phyloP scores from a whole-genome alignment of 2,113 vertebrate species.

The Chaetodon trifascialis region DNA sequence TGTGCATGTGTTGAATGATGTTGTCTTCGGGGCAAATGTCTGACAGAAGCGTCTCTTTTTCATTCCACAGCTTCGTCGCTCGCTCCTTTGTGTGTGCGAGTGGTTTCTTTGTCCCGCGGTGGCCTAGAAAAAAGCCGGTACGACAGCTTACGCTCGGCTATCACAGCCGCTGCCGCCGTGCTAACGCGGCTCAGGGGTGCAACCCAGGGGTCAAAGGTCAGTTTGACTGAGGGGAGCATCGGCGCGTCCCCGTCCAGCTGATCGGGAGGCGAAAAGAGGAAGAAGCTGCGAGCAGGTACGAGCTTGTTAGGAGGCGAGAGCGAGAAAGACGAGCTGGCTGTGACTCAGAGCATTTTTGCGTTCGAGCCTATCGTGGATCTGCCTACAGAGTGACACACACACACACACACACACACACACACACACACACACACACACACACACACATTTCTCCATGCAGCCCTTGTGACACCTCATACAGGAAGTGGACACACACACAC shows the following conservation, averaged over 20 bases:
- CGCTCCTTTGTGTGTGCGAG: neutral
- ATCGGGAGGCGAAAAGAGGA: neutral
- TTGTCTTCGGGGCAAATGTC: slow-evolving; percentile 11
- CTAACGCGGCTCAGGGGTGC: neutral
- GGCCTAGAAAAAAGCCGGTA: slow-evolving; percentile 31
- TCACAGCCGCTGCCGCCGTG: neutral
- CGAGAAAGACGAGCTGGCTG: neutral
- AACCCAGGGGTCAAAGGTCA: slow-evolving; percentile 2
- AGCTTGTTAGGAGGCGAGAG: slow-evolving; percentile 19
- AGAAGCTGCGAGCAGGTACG: slow-evolving; percentile 31
- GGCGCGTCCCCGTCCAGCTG: neutral
- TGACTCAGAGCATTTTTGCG: slow-evolving; percentile 40
- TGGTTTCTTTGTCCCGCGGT: neutral
- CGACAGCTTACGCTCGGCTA: neutral
- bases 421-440: slow-evolving; percentile 33
- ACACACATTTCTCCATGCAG: slow-evolving; percentile 22
- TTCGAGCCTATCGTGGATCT: neutral
- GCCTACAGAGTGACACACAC: slow-evolving; percentile 32
- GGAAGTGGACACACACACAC: slow-evolving; percentile 68
- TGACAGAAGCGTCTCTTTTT: slow-evolving; percentile 4
- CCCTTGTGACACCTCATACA: slow-evolving; percentile 58
- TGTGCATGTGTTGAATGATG: slow-evolving; percentile 3
- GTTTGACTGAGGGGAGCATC: neutral
- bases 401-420: slow-evolving; percentile 40
- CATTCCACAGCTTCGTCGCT: slow-evolving; percentile 8